Conservation (phyloP, 2,888 invertebrate genomes). For the Lasioglossum zephyrum region DNA sequence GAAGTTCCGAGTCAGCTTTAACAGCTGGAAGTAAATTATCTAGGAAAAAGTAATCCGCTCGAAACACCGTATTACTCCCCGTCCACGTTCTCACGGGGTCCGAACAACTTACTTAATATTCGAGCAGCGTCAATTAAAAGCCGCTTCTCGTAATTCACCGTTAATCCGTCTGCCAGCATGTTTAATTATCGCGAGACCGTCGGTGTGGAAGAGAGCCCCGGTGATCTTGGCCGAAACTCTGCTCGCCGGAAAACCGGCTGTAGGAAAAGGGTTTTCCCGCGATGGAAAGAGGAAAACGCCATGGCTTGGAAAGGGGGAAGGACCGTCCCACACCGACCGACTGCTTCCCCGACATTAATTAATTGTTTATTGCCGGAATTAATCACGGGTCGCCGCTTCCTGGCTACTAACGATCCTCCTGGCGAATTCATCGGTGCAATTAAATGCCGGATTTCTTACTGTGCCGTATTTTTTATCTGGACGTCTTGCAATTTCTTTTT, state of each 20-base stretch:
- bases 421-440: constrained; percentile 53
- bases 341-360: constrained; percentile 54
- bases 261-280: not conserved
- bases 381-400: constrained; percentile 40
- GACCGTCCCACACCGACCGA: constrained; percentile 14
- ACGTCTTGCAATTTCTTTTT: not conserved
- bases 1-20: not conserved
- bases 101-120: constrained; percentile 52
- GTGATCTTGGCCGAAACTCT: not conserved
- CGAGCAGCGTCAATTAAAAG: constrained; percentile 51
- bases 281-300: not conserved
- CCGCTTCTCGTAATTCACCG: constrained; percentile 48
- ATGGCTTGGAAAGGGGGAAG: constrained; percentile 11
- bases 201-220: not conserved
- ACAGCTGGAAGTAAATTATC: constrained; percentile 22
- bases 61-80: constrained; percentile 30
- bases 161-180: constrained; percentile 40
- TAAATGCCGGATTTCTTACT: constrained; percentile 38
- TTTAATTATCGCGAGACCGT: constrained; percentile 40
- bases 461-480: not conserved
- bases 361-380: constrained; percentile 62
- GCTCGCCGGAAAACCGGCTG: not conserved
- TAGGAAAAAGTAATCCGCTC: constrained; percentile 30
- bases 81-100: not conserved
- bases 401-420: constrained; percentile 44